phyloP scores from a whole-genome alignment of 2,888 invertebrate genomes.

The Drosophila rubida region DNA sequence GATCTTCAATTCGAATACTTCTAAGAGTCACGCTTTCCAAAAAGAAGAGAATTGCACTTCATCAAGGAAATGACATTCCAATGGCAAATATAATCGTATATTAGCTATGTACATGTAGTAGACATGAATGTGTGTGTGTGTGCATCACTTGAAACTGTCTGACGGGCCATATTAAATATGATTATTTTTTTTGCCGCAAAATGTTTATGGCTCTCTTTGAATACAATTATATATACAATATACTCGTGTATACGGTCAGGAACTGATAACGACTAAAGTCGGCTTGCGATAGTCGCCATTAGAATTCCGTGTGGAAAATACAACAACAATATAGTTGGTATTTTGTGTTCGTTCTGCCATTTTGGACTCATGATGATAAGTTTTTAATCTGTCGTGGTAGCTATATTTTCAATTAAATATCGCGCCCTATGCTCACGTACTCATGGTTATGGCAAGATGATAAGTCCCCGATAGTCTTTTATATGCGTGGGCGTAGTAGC shows the following conservation, averaged over 20 bases:
- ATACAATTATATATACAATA: constrained; percentile 15
- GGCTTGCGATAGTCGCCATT: constrained; percentile 30
- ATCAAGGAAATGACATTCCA: constrained; percentile 34
- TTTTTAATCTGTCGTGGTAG: constrained; percentile 22
- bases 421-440: constrained; percentile 28
- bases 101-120: background rate
- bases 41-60: background rate
- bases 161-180: constrained; percentile 43
- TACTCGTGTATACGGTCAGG: constrained; percentile 11
- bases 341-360: constrained; percentile 2
- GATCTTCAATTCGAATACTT: background rate
- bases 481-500: background rate
- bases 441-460: constrained; percentile 13
- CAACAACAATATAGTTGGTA: background rate
- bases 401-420: constrained; percentile 32
- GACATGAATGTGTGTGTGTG: constrained; percentile 1
- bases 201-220: constrained; percentile 35
- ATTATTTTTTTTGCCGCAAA: constrained; percentile 56
- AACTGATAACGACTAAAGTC: constrained; percentile 43
- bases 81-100: constrained; percentile 21
- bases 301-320: constrained; percentile 25
- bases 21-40: constrained; percentile 6
- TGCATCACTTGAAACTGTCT: constrained; percentile 25
- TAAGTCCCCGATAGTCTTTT: background rate
- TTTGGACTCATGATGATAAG: constrained; percentile 19